Conservation (phyloP, 2,888 invertebrate genomes). For the Himalopsyche japonica region DNA sequence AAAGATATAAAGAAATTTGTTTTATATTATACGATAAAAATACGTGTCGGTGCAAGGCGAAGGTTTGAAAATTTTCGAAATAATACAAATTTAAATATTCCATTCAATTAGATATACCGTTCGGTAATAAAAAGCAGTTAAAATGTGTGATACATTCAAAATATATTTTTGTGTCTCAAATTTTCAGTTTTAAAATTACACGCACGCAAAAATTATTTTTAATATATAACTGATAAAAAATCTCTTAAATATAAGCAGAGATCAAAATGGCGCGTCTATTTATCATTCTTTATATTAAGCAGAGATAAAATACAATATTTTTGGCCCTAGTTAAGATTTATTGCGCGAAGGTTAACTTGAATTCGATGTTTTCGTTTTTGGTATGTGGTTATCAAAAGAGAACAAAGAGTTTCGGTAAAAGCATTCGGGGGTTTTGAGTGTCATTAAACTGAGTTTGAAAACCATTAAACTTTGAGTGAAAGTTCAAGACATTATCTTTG, state of each 20-base stretch:
- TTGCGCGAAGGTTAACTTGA: background rate
- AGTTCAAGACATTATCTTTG: background rate
- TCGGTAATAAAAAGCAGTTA: too few species aligned
- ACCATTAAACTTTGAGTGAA: background rate
- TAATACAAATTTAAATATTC: too few species aligned
- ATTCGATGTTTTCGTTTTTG: background rate
- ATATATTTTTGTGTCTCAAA: too few species aligned
- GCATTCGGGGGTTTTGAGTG: background rate
- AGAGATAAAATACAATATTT: background rate
- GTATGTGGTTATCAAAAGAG: background rate
- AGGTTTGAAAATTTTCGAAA: too few species aligned
- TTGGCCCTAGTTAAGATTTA: background rate
- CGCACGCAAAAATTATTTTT: too few species aligned
- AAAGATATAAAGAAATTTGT: too few species aligned
- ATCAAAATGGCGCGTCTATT: background rate
- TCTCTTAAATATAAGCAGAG: background rate
- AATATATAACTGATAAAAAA: background rate
- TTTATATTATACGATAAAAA: too few species aligned
- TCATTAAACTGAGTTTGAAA: background rate
- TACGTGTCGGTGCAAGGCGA: too few species aligned
- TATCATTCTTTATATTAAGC: background rate
- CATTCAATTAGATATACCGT: too few species aligned
- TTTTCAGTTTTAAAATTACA: too few species aligned
- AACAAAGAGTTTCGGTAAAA: background rate
- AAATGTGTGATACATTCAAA: too few species aligned